Base-by-base conservation (phyloP, 2,888 invertebrate genomes). In the Chrysopilus asiliformis region DNA sequence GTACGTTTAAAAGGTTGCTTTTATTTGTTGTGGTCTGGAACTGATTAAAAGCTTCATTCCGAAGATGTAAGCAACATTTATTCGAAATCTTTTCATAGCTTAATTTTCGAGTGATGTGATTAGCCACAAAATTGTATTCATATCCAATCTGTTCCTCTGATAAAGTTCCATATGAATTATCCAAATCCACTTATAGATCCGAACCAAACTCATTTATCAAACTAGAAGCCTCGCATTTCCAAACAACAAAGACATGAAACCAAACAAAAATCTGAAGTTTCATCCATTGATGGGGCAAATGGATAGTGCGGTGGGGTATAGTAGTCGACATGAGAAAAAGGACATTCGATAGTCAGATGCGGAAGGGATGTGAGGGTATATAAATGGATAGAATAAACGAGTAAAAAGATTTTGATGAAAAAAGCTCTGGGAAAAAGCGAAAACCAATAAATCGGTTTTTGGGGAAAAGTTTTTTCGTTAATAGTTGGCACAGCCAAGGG, bases 371-470 rank as follows among this genome's bases (percentile, higher is more conserved):
- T 14, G 5, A 3, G 5, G 3, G 4, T 14, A 26, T 12, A 12
- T 7, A 10, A 5, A 16, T 8, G 27, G 17, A 18, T 26, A 16
- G 25, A 18, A 19, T 28, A 32, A 9, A 18, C 19, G 13, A 33
- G 20, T 27, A 24, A 26, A 34, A 24, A 10, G 18, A 17, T 32
- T 12, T 9, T 19, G 19, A 24, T 26, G 34, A 34, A 27, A 8
- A 28, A 25, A 28, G 18, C 20, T 27, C 34, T 13, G 14, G 19
- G 12, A 18, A 18, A 27, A 16, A 16, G 19, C 30, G 28, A 36
- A 36, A 36, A 40, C 40, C 40, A 40, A 40, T 40, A 40, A 40
- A 40, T 40, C 40, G 34, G 28, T 36, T 17, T 17, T 27, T 34
- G 5, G 16, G 9, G n/a, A n/a, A 14, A 9, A n/a, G 15, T 10